phyloP scores from a whole-genome alignment of 1,140 invertebrate genomes.

The Colletes gigas region DNA sequence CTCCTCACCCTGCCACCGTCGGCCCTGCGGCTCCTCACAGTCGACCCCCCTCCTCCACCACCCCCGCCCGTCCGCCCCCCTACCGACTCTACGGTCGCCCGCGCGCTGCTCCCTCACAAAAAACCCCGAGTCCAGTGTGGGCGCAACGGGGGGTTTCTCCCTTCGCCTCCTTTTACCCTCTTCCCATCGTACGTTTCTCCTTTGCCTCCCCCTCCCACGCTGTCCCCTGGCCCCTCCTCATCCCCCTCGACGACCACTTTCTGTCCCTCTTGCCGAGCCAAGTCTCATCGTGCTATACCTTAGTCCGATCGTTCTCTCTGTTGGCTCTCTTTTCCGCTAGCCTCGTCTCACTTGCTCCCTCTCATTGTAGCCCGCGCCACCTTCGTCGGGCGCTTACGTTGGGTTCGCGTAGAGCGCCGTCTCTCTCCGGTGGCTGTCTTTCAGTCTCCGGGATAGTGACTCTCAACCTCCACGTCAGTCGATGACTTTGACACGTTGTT shows the following conservation, averaged over 20 bases:
- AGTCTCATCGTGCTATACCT: constrained; percentile 71
- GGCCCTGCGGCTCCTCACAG: constrained; percentile 25
- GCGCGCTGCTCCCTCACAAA: constrained; percentile 65
- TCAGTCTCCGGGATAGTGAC: constrained; percentile 27
- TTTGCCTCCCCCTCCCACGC: constrained; percentile 50
- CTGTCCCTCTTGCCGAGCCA: constrained; percentile 54
- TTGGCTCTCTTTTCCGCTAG: constrained; percentile 30
- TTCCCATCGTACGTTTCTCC: constrained; percentile 67
- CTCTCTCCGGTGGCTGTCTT: constrained; percentile 17
- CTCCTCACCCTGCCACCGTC: constrained; percentile 21
- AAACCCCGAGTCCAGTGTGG: constrained; percentile 76
- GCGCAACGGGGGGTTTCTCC: constrained; percentile 76
- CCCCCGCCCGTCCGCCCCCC: neutral
- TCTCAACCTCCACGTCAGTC: constrained; percentile 43
- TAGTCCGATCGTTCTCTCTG: constrained; percentile 59
- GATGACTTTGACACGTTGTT: constrained; percentile 25
- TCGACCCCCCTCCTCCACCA: constrained; percentile 38
- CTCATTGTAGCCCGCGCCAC: neutral
- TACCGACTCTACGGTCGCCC: constrained; percentile 8
- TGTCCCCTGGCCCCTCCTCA: constrained; percentile 5
- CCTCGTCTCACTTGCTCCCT: neutral
- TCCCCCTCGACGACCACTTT: constrained; percentile 9
- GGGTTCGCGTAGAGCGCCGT: neutral
- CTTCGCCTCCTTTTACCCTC: constrained; percentile 73
- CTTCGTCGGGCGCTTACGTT: neutral